Percentiles rank a stretch among this genome's conserved stretches.
These are phyloP conservation scores for Aradus depressus DNA, from an alignment of 2,888 invertebrate species.

Conservation along the genomic window DNA sequence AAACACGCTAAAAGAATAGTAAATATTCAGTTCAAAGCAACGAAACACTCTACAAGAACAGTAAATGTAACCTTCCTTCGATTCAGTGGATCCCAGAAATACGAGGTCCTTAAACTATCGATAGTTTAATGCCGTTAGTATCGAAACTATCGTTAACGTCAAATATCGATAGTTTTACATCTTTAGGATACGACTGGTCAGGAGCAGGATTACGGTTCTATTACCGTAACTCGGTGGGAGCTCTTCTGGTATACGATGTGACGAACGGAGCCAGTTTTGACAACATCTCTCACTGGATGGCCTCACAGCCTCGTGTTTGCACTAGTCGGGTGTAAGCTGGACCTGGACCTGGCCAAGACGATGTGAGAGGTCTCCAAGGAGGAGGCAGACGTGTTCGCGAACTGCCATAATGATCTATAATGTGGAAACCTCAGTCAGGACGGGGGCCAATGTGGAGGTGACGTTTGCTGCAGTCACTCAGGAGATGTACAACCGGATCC, in stretches of 20 bases:
- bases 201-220: no score
- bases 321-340: conserved; percentile 78
- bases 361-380: conserved; percentile 73
- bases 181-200: no score
- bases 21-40: no score
- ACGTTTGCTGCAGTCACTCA: conserved; percentile 83
- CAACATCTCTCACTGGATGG: conserved; percentile 90
- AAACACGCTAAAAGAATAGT: no score
- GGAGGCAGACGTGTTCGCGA: conserved; percentile 86
- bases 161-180: no score
- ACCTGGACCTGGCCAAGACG: conserved; percentile 65
- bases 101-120: no score
- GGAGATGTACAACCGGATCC: conserved; percentile 76
- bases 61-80: no score
- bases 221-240: conserved; percentile 96
- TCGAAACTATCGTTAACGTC: no score
- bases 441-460: conserved; percentile 84
- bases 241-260: conserved; percentile 86
- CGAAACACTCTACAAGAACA: no score
- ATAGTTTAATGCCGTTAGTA: no score
- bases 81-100: no score
- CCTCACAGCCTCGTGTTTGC: conserved; percentile 91
- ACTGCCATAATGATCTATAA: conserved; percentile 80
- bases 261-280: conserved; percentile 85
- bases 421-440: conserved; percentile 91